Evolutionary conservation across 2,888 invertebrate genomes (phyloP).

Genomic region (Lithophane socia): DNA sequence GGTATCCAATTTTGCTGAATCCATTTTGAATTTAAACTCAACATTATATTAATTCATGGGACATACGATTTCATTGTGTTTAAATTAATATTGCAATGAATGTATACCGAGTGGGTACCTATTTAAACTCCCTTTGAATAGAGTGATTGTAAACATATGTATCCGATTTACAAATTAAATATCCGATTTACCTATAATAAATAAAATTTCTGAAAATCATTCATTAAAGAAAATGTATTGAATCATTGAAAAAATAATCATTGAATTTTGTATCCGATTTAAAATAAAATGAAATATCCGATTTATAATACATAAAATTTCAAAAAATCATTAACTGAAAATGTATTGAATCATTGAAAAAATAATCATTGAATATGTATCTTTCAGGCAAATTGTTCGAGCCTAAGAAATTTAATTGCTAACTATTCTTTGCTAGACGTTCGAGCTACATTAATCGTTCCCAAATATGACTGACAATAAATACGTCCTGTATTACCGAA

Average conservation of each 20-base stretch:
- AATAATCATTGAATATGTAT: no score
- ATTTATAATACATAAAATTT: no score
- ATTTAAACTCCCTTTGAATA: background rate
- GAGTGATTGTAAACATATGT: background rate
- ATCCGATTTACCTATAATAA: no score
- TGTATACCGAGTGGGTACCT: background rate
- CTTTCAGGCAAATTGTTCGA: background rate
- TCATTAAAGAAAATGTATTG: no score
- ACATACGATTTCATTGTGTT: background rate
- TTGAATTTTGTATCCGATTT: background rate
- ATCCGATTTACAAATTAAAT: no score
- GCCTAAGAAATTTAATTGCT: background rate
- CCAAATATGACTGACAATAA: background rate
- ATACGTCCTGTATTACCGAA: background rate
- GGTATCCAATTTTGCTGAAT: background rate
- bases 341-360: no score
- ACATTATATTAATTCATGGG: background rate
- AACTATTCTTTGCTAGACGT: no score
- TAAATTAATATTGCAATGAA: background rate
- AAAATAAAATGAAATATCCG: no score
- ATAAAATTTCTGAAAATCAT: no score
- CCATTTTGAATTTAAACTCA: background rate
- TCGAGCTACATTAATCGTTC: background rate
- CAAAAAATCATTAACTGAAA: no score
- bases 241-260: no score